Evolutionary conservation across 2,888 invertebrate genomes (phyloP), one percentile per base, ranked within the genome.

Genomic region (Drosophila kambysellisi): DNA sequence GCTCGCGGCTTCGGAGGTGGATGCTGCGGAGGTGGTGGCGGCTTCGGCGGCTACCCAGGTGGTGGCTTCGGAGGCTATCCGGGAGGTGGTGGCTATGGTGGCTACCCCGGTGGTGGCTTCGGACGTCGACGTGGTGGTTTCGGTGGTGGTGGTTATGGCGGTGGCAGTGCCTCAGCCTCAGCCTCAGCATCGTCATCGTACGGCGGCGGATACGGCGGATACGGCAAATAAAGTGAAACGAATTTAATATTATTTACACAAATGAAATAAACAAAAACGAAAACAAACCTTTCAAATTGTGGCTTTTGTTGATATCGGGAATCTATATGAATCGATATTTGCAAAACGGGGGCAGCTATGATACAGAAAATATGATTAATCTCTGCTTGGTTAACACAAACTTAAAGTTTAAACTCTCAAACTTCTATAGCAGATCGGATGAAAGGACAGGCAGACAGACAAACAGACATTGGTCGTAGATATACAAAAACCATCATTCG

Each of bases 1-100:
- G 78, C 79, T 11, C 92, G 92, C 4, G 54, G 61, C 52, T 80
- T 56, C 57, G 20, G 20, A 25, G 20, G 20, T 25, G 20, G 20
- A 0, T 74, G 71, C n/a, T 74, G 72, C 12, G 70, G 76, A 20
- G 70, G 69, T 20, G 48, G 66, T n/a, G 64, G 72, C 6, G 78
- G 83, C 4, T 58, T 41, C 60, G 64, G 72, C 6, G 76, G 80
- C 4, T 58, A 46, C 60, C 68, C 9, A 56, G 65, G 72, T 3
- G 73, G 77, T 30, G 66, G 72, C 8, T 73, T 30, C 8, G 68
- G 73, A 11, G 73, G 83, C 37, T 37, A 3, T 6, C 37, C 37
- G 5, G 61, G 54, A 6, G 48, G 59, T n/a, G 43, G 67, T 6
- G 68, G 74, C 7, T 58, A 68, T 20, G 46, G 69, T 52, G 70